phyloP scores from a whole-genome alignment of 2,113 vertebrate species.

The Antechinus stuartii region DNA sequence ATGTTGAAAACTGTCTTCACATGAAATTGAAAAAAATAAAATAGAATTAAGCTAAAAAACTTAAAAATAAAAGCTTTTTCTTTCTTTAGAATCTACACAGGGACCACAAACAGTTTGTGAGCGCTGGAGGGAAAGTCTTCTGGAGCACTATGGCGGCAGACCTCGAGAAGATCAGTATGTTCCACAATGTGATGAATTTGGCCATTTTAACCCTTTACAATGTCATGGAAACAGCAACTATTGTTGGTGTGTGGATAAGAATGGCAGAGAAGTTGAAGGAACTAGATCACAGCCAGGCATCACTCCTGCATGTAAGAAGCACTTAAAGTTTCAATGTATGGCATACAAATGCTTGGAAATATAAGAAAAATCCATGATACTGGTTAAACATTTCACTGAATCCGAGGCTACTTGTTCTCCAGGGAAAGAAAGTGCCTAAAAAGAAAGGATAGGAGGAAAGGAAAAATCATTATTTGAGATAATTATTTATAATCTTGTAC shows the following conservation, averaged over 20 bases:
- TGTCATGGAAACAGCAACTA: conserved; percentile 95
- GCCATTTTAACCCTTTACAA: conserved; percentile 91
- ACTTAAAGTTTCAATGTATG: background rate
- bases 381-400: background rate
- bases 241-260: conserved; percentile 96
- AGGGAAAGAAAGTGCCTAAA: background rate
- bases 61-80: conserved; percentile 16
- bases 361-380: background rate
- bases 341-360: background rate
- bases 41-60: too few species aligned
- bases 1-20: too few species aligned
- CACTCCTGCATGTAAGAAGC: conserved; percentile 91
- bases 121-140: conserved; percentile 92
- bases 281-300: conserved; percentile 89
- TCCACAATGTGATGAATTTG: conserved; percentile 90
- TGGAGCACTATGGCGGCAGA: conserved; percentile 90
- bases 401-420: background rate
- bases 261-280: conserved; percentile 92
- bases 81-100: conserved; percentile 80
- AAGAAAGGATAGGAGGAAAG: background rate
- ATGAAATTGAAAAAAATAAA: too few species aligned
- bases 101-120: conserved; percentile 91
- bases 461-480: background rate
- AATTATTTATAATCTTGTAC: background rate
- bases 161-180: conserved; percentile 90